These are phyloP conservation scores for Cryptotis parvus DNA, from an alignment of 2,113 vertebrate species.

Conservation along the genomic window DNA sequence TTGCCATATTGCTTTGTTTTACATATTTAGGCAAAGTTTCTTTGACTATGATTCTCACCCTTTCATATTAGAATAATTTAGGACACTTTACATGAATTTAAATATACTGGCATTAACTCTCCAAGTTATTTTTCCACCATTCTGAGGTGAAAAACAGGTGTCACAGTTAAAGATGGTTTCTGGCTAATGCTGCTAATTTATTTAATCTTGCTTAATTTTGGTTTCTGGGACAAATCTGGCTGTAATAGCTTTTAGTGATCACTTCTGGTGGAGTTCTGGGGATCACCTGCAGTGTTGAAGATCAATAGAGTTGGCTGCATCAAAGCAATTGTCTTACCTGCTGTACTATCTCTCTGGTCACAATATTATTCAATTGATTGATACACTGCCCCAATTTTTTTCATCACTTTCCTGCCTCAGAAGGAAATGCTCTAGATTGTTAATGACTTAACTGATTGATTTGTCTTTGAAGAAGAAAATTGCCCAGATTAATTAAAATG, in stretches of 20 bases:
- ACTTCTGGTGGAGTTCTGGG: no score
- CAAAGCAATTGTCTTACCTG: no score
- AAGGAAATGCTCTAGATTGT: neutral
- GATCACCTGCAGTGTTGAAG: no score
- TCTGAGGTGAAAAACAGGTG: neutral
- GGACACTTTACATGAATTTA: slow-evolving; percentile 6
- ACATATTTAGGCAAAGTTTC: neutral
- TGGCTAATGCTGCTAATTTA: neutral
- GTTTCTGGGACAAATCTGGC: no score
- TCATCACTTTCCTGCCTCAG: neutral
- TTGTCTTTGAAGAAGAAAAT: slow-evolving; percentile 18
- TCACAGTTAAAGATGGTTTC: neutral
- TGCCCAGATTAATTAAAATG: neutral
- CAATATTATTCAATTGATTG: neutral
- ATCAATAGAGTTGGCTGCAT: no score
- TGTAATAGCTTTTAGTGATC: no score
- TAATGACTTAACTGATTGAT: slow-evolving; percentile 28
- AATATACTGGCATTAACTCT: neutral
- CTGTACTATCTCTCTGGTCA: no score
- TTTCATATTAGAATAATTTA: slow-evolving; percentile 2
- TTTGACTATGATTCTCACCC: neutral
- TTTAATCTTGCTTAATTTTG: no score
- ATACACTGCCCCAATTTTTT: neutral
- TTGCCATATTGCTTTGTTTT: neutral
- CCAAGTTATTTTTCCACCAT: neutral